A percentile compares a stretch with the other conserved stretches of the same genome.
phyloP scores from a whole-genome alignment of 1,140 invertebrate species.

The Cydia splendana region DNA sequence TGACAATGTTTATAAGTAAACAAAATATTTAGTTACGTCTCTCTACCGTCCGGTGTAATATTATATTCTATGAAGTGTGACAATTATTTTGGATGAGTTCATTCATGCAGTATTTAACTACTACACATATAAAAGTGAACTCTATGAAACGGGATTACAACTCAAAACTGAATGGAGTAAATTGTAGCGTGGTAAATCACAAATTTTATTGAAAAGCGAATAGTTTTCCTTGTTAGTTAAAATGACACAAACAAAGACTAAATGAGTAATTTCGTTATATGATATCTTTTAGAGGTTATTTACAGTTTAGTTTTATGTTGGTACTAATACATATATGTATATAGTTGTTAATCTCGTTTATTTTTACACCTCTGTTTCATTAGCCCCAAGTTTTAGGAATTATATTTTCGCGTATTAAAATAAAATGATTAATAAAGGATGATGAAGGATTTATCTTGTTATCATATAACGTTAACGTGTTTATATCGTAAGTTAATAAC shows the following conservation, averaged over 20 bases:
- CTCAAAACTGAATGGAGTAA: background rate
- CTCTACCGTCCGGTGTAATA: constrained; percentile 33
- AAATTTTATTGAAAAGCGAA: constrained; percentile 1
- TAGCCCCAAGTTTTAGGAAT: too few relatives aligned
- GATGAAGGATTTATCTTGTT: background rate
- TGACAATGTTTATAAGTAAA: constrained; percentile 44
- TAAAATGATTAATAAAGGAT: too few relatives aligned
- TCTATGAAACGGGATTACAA: background rate
- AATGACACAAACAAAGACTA: constrained; percentile 1
- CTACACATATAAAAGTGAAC: background rate
- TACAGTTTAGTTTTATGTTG: background rate
- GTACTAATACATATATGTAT: background rate
- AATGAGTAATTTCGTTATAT: background rate
- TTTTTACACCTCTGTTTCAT: background rate
- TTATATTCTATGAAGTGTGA: constrained; percentile 27
- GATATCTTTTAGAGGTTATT: background rate
- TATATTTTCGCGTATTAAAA: too few relatives aligned
- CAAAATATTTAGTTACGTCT: constrained; percentile 39
- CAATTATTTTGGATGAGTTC: constrained; percentile 45
- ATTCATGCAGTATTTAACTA: constrained; percentile 38
- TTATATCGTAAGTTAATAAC: background rate
- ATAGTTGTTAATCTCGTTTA: background rate
- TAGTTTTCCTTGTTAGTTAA: background rate
- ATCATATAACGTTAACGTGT: background rate
- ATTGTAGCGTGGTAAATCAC: constrained; percentile 4